Evolutionary conservation across 1,140 invertebrate species (phyloP), one percentile per base, ranked within the genome.

Genomic region (Telenomus remus): DNA sequence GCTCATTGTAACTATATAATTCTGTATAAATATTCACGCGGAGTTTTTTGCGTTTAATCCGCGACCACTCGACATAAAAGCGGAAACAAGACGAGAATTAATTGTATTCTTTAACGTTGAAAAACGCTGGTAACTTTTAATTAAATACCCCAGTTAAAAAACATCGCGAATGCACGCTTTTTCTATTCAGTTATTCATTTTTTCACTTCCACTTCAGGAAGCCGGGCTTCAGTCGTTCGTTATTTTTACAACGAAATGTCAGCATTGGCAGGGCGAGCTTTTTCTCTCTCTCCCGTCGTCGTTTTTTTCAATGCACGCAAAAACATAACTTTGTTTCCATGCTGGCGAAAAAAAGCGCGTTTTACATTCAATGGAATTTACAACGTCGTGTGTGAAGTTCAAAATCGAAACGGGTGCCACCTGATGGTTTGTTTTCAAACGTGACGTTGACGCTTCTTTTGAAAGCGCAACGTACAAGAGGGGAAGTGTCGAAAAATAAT

Each of bases 361-460:
- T 61, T 51, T 48, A 49, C 35, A 48, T 16, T 55, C 43, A 55
- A 48, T 49, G 43, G 11, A 39, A 55, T 55, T 55, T 61, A 49
- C 53, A 66, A 9, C 61, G 34, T 16, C 15, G 11, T 34, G 37
- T 57, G 34, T 39, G 15, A 55, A 42, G 33, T 48, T 72, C 49
- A 54, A 65, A 65, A 72, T 72, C 69, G 33, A 37, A 48, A 57
- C 27, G 8, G n/a, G n/a, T 37, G n/a, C 35, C 43, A 72, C 59
- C 53, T 64, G 19, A 27, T 27, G 59, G 39, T 72, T 72, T 59
- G 57, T 64, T 72, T 64, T 47, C 48, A n/a, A 48, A 49, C 0
- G 16, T 65, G 48, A 72, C 69, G 55, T 72, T 72, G 69, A 72
- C 48, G 5, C 54, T 60, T 9, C 60, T 59, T 60, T 72, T 72